Conservation (phyloP, 2,797 vertebrate species). For the Thaleichthys pacificus region DNA sequence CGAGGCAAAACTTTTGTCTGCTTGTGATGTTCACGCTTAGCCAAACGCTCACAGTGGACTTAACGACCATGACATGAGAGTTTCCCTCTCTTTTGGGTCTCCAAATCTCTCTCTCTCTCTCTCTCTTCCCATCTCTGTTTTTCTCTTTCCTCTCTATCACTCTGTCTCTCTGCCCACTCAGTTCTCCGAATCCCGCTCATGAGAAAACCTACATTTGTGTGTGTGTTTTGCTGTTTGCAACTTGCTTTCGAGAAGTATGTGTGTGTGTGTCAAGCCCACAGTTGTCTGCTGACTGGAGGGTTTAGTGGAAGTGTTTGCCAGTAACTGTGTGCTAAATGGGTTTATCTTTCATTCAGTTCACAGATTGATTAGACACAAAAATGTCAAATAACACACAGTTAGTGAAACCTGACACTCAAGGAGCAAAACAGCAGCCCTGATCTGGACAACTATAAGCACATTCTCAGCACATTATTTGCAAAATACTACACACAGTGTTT, state of each 20-base stretch:
- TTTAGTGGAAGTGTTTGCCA: neutral
- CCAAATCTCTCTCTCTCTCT: neutral
- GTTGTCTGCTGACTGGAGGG: neutral
- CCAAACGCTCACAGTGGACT: constrained; percentile 11
- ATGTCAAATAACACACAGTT: too few relatives aligned
- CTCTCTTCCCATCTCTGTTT: neutral
- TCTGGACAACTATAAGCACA: too few relatives aligned
- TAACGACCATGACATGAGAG: constrained; percentile 1
- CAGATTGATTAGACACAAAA: too few relatives aligned
- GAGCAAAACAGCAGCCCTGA: too few relatives aligned
- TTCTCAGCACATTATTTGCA: too few relatives aligned
- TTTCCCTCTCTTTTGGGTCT: neutral
- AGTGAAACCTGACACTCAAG: too few relatives aligned
- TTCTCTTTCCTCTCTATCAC: neutral
- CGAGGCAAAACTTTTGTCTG: constrained; percentile 9
- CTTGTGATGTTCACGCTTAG: constrained; percentile 12
- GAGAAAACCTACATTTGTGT: neutral
- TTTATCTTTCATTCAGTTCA: neutral
- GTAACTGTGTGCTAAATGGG: neutral
- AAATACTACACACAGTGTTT: too few relatives aligned
- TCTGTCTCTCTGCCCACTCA: too few relatives aligned
- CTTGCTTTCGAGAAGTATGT: neutral
- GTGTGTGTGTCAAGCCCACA: neutral
- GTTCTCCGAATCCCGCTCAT: too few relatives aligned
- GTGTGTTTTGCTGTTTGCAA: too few relatives aligned